These are phyloP conservation scores for Rotaria macrura DNA, from an alignment of 2,888 invertebrate genomes.

Conservation along the genomic window DNA sequence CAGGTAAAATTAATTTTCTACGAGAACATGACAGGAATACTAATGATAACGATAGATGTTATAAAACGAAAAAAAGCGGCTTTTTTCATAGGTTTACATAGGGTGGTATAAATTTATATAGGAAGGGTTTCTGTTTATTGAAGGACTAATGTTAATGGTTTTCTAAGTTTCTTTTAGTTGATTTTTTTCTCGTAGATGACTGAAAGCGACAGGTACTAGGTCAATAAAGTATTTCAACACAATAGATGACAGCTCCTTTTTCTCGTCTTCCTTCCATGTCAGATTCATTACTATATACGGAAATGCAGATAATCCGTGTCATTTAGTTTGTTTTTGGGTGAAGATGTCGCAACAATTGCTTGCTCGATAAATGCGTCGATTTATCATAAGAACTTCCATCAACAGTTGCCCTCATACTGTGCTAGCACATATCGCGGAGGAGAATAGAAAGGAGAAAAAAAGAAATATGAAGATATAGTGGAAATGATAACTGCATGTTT, in stretches of 20 bases:
- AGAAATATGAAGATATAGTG: background rate
- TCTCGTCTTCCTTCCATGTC: background rate
- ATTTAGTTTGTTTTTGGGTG: background rate
- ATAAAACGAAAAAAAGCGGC: background rate
- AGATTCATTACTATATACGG: background rate
- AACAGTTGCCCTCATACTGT: background rate
- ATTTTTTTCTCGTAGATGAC: background rate
- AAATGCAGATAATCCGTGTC: background rate
- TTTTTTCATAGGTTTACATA: background rate
- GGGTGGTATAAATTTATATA: too few species aligned
- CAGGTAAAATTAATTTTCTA: background rate
- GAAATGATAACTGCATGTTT: background rate
- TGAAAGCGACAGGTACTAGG: background rate
- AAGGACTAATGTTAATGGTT: too few species aligned
- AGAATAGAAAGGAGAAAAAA: background rate
- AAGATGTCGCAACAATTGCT: slow-evolving; percentile 4
- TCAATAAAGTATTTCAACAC: background rate
- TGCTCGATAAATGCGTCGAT: background rate
- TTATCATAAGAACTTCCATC: background rate
- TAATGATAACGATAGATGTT: background rate
- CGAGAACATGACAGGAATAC: background rate
- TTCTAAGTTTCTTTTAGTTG: too few species aligned
- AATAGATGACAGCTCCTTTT: background rate
- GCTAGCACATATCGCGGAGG: background rate
- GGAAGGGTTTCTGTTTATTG: too few species aligned